Base-by-base conservation (phyloP, 1,140 invertebrate genomes). In the Telenomus remus region DNA sequence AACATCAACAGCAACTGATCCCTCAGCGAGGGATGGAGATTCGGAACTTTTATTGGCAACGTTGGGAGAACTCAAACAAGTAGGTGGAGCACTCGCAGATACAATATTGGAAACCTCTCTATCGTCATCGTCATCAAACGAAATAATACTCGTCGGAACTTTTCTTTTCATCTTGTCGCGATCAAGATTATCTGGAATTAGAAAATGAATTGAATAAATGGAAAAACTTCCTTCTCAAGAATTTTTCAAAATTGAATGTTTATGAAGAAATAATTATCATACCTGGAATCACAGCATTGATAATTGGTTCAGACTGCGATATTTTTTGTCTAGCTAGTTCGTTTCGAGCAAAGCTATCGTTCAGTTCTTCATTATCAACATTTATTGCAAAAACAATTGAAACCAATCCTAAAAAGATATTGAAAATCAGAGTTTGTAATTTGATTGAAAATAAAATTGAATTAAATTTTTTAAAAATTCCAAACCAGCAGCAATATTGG, bases 371-470 rank as follows among this genome's bases (percentile, higher is more conserved):
- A 87, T 94, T 95, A 85, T 97, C 95, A 76, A 97, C 94, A 80
- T 92, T 94, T 80, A 97, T 93, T 16, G 96, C 96, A 89, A 98
- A 98, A 73, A 97, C 89, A 82, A 97, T 93, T 39, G 94, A 93
- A 68, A 92, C 92, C 80, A 97, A 89, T 64, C 95, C 95, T 95
- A 47, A 47, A 47, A 34, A 50, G 12, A 50, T n/a, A n/a, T n/a
- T n/a, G n/a, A n/a, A n/a, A n/a, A n/a, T n/a, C n/a, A n/a, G n/a
- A n/a, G n/a, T n/a, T n/a, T n/a, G n/a, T n/a, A n/a, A n/a, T n/a
- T n/a, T n/a, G n/a, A n/a, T n/a, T n/a, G n/a, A n/a, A n/a, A n/a
- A n/a, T n/a, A n/a, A n/a, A n/a, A n/a, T n/a, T n/a, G n/a, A n/a
- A n/a, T n/a, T n/a, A n/a, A n/a, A 13, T 33, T 34, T 13, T 33